These are phyloP conservation scores for Aldabrachelys gigantea DNA, from an alignment of 2,113 vertebrate species.

Conservation along the genomic window DNA sequence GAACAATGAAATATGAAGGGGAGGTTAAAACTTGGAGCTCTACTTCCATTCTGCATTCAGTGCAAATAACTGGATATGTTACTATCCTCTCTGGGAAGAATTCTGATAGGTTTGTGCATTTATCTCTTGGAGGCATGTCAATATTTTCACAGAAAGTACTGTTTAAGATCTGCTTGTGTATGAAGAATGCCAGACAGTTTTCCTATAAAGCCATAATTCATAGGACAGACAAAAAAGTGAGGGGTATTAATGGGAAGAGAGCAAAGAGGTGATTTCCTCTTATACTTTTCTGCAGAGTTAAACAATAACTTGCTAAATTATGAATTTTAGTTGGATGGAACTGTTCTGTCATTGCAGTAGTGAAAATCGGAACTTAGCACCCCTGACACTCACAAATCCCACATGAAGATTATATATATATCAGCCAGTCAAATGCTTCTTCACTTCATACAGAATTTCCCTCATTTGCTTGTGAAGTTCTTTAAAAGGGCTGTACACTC, in stretches of 20 bases:
- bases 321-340: conserved; percentile 54
- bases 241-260: conserved; percentile 61
- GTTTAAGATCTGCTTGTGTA: conserved; percentile 31
- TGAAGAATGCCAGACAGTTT: conserved; percentile 45
- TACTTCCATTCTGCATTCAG: not conserved
- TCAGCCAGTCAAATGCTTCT: not conserved
- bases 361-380: not conserved
- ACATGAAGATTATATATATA: not conserved
- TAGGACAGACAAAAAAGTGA: conserved; percentile 55
- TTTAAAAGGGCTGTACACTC: not conserved
- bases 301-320: conserved; percentile 60
- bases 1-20: not conserved
- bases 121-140: conserved; percentile 49
- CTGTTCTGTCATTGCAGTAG: conserved; percentile 17
- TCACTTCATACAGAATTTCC: not conserved
- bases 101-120: conserved; percentile 34
- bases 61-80: conserved; percentile 41
- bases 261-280: conserved; percentile 60
- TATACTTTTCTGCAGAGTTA: conserved; percentile 52
- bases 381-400: not conserved
- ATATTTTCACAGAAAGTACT: conserved; percentile 55
- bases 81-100: conserved; percentile 58
- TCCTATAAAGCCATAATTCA: conserved; percentile 70
- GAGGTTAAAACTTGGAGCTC: not conserved
- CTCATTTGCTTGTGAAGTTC: not conserved